Conservation (phyloP, 2,888 invertebrate species). For the Macrosoma leucophasiata region DNA sequence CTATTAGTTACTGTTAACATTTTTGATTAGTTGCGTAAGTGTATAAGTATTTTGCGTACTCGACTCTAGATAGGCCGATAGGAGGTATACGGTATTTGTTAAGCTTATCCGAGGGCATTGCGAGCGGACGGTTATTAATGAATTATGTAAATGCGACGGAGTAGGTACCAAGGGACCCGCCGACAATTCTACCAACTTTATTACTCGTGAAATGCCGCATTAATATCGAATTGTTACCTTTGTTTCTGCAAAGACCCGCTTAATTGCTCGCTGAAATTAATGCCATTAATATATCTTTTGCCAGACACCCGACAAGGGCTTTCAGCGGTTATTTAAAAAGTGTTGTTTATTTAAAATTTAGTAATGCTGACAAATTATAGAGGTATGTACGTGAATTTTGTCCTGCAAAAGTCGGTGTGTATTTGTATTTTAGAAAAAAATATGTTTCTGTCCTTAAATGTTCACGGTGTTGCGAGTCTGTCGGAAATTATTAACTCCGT, state of each 20-base stretch:
- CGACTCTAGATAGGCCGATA: too few species aligned
- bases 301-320: conserved; percentile 24
- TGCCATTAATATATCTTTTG: conserved; percentile 28
- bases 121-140: conserved; percentile 61
- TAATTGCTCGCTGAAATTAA: conserved; percentile 30
- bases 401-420: too few species aligned
- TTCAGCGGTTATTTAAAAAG: conserved; percentile 25
- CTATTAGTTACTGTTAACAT: too few species aligned
- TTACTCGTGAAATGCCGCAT: conserved; percentile 51
- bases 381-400: too few species aligned
- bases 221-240: conserved; percentile 40
- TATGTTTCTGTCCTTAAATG: too few species aligned
- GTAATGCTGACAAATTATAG: too few species aligned
- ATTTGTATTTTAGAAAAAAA: too few species aligned
- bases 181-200: conserved; percentile 44
- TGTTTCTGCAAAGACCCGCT: conserved; percentile 30
- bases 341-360: too few species aligned
- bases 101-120: conserved; percentile 61
- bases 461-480: too few species aligned
- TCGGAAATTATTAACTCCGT: too few species aligned
- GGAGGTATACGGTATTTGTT: conserved; percentile 45
- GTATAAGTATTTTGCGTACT: too few species aligned
- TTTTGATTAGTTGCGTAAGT: too few species aligned
- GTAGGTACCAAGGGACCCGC: conserved; percentile 25
- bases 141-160: conserved; percentile 60